Evolutionary conservation across 1,140 invertebrate species (phyloP).

Genomic region (Glomeris maerens): DNA sequence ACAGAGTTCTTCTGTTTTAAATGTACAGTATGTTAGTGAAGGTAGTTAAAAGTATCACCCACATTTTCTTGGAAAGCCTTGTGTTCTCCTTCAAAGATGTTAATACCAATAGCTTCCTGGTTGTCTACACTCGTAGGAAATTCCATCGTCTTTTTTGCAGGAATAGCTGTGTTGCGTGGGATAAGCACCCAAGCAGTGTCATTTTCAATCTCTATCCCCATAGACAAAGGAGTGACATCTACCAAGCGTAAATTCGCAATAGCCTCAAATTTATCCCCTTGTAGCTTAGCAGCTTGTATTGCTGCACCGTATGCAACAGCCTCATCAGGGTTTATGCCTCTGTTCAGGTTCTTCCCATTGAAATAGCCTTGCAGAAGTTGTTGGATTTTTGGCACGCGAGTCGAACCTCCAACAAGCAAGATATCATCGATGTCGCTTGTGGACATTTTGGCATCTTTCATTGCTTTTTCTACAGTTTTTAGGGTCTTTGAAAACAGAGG

Average conservation of each 20-base stretch:
- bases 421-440: slow-evolving; percentile 48
- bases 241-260: slow-evolving; percentile 33
- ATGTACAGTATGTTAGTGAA: no score
- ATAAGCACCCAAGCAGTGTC: slow-evolving; percentile 47
- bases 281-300: slow-evolving; percentile 45
- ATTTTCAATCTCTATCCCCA: slow-evolving; percentile 45
- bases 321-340: slow-evolving; percentile 49
- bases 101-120: slow-evolving; percentile 28
- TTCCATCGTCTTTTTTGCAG: slow-evolving; percentile 37
- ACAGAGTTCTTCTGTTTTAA: slow-evolving; percentile 90
- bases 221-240: slow-evolving; percentile 46
- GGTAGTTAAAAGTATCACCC: no score
- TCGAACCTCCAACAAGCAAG: slow-evolving; percentile 37
- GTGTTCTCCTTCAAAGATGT: slow-evolving; percentile 72
- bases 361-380: slow-evolving; percentile 5
- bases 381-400: slow-evolving; percentile 25
- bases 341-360: slow-evolving; percentile 30
- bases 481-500: slow-evolving; percentile 29
- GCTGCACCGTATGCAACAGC: slow-evolving; percentile 47
- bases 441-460: slow-evolving; percentile 25
- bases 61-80: no score
- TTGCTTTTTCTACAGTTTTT: slow-evolving; percentile 9
- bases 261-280: slow-evolving; percentile 44
- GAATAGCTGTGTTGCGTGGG: slow-evolving; percentile 45
- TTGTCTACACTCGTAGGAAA: slow-evolving; percentile 30